phyloP scores from a whole-genome alignment of 2,113 vertebrate species.

The Patagioenas fasciata region DNA sequence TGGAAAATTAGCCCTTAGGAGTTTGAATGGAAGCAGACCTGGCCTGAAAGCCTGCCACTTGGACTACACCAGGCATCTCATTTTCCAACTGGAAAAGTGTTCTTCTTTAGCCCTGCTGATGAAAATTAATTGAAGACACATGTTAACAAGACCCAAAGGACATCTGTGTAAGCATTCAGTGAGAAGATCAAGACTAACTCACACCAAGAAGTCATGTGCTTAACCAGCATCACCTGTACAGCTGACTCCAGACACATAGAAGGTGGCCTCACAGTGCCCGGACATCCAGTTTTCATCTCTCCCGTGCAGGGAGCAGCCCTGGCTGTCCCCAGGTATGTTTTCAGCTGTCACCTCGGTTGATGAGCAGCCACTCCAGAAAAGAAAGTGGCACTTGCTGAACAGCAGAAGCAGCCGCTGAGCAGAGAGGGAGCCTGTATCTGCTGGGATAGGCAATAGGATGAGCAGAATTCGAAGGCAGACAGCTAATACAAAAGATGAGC shows the following conservation, averaged over 20 bases:
- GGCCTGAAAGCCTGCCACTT: background rate
- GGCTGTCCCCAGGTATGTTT: background rate
- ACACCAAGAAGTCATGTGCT: constrained; percentile 12
- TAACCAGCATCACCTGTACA: constrained; percentile 36
- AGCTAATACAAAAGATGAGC: background rate
- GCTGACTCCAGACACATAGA: background rate
- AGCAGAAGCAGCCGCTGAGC: background rate
- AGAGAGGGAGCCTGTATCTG: background rate
- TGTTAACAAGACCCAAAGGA: constrained; percentile 30
- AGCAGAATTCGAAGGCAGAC: background rate
- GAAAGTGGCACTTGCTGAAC: background rate
- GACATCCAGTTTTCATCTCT: background rate
- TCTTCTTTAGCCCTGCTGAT: background rate
- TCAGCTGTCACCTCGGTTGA: rapidly evolving
- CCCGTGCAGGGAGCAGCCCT: background rate
- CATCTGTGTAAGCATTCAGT: constrained; percentile 35
- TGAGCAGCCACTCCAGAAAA: background rate
- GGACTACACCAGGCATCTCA: background rate
- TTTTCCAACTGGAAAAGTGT: constrained; percentile 36
- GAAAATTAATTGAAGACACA: constrained; percentile 46
- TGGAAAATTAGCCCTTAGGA: background rate
- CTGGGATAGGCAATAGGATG: background rate
- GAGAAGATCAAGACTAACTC: constrained; percentile 47
- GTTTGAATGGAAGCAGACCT: background rate
- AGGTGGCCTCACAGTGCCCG: background rate